Conservation (phyloP, 37 sponge, comb jelly and placozoan species). For the Eunapius fragilis region DNA sequence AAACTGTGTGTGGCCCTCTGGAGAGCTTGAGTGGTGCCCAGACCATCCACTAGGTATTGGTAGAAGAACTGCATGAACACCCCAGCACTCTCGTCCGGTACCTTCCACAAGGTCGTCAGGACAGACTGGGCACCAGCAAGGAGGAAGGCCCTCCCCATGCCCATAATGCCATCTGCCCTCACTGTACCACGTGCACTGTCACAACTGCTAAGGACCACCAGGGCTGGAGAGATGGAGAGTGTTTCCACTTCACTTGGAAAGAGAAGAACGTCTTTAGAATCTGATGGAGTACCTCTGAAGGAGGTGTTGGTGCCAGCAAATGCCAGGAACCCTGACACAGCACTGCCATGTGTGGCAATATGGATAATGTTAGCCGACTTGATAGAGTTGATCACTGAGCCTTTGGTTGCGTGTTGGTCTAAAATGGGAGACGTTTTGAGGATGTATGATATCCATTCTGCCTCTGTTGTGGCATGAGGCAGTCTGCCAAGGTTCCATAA, state of each 20-base stretch:
- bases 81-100: constrained; percentile 74
- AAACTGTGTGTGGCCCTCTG: constrained; percentile 74
- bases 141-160: constrained; percentile 76
- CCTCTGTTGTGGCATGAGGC: constrained; percentile 69
- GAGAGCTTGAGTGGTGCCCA: constrained; percentile 37
- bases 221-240: constrained; percentile 45
- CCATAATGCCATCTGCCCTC: constrained; percentile 68
- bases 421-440: constrained; percentile 63
- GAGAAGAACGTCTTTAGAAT: constrained; percentile 47
- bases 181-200: constrained; percentile 51
- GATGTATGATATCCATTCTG: constrained; percentile 54
- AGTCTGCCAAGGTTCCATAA: constrained; percentile 62
- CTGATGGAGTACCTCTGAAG: not conserved
- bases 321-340: constrained; percentile 59
- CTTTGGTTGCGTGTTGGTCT: constrained; percentile 65
- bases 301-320: constrained; percentile 25
- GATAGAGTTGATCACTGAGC: constrained; percentile 37
- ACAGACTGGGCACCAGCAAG: constrained; percentile 78
- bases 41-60: constrained; percentile 61
- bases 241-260: constrained; percentile 69
- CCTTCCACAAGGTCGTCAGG: constrained; percentile 66
- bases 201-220: constrained; percentile 81
- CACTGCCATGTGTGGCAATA: constrained; percentile 77
- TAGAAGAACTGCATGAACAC: constrained; percentile 83
- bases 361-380: constrained; percentile 71